A percentile compares a stretch with the other conserved stretches of the same genome.
These are phyloP conservation scores for Tolmerus cingulatus DNA, from an alignment of 2,888 invertebrate species.

Conservation along the genomic window DNA sequence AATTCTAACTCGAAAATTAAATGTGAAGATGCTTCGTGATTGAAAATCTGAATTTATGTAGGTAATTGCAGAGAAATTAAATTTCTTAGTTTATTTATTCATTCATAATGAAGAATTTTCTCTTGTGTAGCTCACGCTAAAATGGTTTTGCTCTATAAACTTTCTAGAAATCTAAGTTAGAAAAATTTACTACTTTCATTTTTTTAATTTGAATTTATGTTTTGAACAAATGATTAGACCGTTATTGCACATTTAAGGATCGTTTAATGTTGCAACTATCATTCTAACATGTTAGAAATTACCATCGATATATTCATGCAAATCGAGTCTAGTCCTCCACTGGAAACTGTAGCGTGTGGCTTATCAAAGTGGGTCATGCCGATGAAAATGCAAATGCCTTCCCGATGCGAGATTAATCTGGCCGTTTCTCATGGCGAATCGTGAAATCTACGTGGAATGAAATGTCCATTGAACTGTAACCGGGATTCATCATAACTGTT, in stretches of 20 bases:
- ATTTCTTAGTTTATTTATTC: too few species aligned
- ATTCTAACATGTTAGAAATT: neutral
- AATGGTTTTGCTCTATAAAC: neutral
- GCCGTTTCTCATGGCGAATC: neutral
- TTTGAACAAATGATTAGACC: neutral
- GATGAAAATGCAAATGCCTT: neutral
- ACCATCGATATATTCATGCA: neutral
- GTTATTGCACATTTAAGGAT: neutral
- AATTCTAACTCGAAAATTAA: too few species aligned
- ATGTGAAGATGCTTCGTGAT: too few species aligned
- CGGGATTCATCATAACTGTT: constrained; percentile 4
- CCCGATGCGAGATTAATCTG: neutral
- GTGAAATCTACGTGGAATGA: neutral
- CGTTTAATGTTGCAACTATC: neutral
- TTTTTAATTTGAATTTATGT: neutral
- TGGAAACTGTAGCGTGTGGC: neutral
- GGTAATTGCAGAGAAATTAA: too few species aligned
- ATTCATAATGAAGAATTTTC: too few species aligned
- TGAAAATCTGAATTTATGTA: too few species aligned
- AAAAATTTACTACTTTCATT: neutral
- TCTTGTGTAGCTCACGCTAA: neutral
- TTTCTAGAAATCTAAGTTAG: neutral
- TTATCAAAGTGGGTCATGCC: neutral
- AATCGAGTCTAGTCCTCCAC: neutral
- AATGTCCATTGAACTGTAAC: constrained; percentile 16